Percentiles rank a stretch among this genome's conserved stretches.
phyloP scores from a whole-genome alignment of 2,797 vertebrate species.

The Syngnathus acus region DNA sequence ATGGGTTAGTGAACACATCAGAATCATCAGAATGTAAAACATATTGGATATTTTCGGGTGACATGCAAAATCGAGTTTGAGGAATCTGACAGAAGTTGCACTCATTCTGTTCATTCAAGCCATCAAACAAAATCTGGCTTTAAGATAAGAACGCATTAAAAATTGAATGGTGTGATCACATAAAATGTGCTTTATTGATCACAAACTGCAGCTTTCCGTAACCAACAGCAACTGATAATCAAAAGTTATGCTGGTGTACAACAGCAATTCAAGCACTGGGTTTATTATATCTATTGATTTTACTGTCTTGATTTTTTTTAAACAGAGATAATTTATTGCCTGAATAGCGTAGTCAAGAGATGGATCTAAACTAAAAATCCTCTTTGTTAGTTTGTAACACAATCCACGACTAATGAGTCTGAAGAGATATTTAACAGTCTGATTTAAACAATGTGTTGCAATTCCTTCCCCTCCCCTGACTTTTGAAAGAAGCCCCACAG shows the following conservation, averaged over 20 bases:
- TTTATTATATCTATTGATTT: slow-evolving; percentile 3
- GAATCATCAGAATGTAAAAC: slow-evolving; percentile 26
- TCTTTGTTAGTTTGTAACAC: background rate
- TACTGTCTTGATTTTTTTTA: background rate
- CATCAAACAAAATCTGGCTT: background rate
- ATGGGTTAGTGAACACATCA: slow-evolving; percentile 45
- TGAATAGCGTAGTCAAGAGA: background rate
- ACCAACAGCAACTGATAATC: background rate
- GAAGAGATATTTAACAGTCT: background rate
- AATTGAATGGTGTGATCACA: background rate
- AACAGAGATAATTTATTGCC: background rate
- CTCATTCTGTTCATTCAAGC: slow-evolving; percentile 22
- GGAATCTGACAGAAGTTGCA: slow-evolving; percentile 29
- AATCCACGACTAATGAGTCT: background rate
- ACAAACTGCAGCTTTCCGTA: slow-evolving; percentile 3
- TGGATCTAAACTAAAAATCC: background rate
- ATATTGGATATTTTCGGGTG: slow-evolving; percentile 20
- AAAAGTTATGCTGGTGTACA: background rate
- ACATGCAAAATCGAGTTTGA: slow-evolving; percentile 5
- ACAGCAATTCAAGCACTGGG: background rate
- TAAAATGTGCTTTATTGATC: slow-evolving; percentile 1
- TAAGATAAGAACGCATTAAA: background rate
- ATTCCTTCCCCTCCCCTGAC: background rate
- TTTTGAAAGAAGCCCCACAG: background rate
- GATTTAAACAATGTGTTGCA: background rate